A percentile compares a stretch with the other conserved stretches of the same genome.
Evolutionary conservation across 64 coral and sea anemone species (phyloP).

Genomic region (Dendronephthya gigantea): DNA sequence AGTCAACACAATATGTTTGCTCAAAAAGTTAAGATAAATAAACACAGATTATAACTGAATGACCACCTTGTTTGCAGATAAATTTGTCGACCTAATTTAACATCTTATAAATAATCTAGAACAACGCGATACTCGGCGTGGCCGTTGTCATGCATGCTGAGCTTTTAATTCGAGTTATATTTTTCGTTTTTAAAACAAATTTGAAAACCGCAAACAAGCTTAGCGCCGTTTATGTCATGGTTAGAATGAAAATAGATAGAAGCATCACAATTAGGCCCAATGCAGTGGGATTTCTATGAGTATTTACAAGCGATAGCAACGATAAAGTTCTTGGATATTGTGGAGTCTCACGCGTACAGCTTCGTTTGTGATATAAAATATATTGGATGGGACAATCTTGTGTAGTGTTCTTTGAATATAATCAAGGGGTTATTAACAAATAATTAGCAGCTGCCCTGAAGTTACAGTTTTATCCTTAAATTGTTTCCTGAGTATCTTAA

Average conservation of each 20-base stretch:
- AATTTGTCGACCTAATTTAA: not conserved
- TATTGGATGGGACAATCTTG: not conserved
- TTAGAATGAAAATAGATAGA: not conserved
- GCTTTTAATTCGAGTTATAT: constrained; percentile 1
- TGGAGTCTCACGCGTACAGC: not conserved
- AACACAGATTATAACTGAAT: not conserved
- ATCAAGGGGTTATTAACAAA: not conserved
- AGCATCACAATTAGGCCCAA: too few relatives aligned
- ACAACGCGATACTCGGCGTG: not conserved
- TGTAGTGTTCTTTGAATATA: not conserved
- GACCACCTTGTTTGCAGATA: not conserved
- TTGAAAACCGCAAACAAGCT: not conserved
- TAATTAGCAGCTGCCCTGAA: not conserved
- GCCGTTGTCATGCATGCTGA: not conserved
- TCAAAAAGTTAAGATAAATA: not conserved
- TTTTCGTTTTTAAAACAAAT: not conserved
- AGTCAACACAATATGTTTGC: not conserved
- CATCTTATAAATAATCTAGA: not conserved
- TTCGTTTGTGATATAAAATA: not conserved
- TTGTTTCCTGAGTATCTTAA: not conserved
- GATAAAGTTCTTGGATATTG: not conserved
- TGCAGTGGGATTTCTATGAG: too few relatives aligned
- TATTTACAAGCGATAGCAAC: too few relatives aligned
- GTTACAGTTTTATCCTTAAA: not conserved
- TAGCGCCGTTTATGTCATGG: not conserved